Evolutionary conservation across 2,113 vertebrate species (phyloP).

Genomic region (Sturnira hondurensis): DNA sequence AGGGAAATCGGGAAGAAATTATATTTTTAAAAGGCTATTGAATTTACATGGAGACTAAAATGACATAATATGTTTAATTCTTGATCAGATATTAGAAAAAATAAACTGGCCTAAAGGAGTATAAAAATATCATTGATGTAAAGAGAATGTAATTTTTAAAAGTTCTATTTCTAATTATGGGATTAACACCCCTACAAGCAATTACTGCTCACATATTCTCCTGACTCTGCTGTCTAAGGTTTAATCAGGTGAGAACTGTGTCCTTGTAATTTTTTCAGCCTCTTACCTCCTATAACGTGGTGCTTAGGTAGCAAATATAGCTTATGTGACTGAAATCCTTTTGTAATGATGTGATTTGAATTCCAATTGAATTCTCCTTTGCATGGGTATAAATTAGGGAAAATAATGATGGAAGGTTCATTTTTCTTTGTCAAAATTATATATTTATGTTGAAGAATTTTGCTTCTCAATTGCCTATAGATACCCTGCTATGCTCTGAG

Average conservation of each 20-base stretch:
- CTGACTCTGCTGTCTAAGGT: neutral
- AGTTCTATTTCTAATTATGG: constrained; percentile 9
- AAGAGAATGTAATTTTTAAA: neutral
- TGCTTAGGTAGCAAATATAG: neutral
- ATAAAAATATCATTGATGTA: neutral
- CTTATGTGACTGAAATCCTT: neutral
- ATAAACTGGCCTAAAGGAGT: neutral
- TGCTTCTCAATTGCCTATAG: neutral
- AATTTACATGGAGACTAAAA: constrained; percentile 14
- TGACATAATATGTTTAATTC: constrained; percentile 21
- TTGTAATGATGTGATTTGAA: neutral
- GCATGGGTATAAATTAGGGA: neutral
- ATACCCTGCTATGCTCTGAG: neutral
- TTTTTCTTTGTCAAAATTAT: neutral
- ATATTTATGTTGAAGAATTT: neutral
- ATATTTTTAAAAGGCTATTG: neutral
- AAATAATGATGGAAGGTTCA: neutral
- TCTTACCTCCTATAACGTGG: neutral
- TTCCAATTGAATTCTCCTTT: neutral
- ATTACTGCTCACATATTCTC: neutral
- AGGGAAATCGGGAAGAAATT: neutral
- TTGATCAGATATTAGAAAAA: constrained; percentile 36
- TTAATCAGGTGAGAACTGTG: neutral
- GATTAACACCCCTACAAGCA: neutral
- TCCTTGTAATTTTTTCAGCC: neutral